phyloP scores from a whole-genome alignment of 2,113 vertebrate species.

The Dryoscopus gambensis region DNA sequence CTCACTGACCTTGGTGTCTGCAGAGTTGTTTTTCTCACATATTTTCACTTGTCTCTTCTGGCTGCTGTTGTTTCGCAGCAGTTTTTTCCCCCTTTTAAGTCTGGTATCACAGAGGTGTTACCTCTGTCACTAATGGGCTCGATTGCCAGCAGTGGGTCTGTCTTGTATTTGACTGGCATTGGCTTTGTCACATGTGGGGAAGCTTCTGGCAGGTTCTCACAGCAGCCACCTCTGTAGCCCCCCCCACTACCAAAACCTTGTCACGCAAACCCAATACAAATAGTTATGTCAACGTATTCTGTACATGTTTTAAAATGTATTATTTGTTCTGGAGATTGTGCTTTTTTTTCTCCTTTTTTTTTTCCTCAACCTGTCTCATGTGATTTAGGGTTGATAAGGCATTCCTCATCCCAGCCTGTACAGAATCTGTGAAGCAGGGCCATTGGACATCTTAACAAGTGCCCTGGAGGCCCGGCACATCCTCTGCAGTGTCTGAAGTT shows the following conservation, averaged over 20 bases:
- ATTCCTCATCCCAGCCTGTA: background rate
- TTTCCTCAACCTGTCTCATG: background rate
- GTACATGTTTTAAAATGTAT: background rate
- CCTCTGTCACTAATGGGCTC: background rate
- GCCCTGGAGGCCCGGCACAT: background rate
- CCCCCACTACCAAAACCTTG: background rate
- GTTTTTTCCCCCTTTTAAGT: background rate
- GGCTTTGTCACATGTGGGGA: background rate
- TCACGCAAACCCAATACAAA: background rate
- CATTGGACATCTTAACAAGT: background rate
- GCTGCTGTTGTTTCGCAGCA: background rate
- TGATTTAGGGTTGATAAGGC: background rate
- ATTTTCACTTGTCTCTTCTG: background rate
- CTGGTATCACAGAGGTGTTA: background rate
- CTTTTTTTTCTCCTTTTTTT: background rate
- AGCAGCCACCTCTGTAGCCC: background rate
- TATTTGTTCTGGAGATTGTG: background rate
- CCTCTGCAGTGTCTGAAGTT: background rate
- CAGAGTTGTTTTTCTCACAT: background rate
- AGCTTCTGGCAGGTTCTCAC: background rate
- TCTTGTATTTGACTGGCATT: background rate
- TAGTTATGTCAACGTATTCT: background rate
- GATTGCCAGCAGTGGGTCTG: fast-evolving
- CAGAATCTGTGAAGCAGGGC: background rate
- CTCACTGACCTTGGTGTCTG: background rate